phyloP scores from a whole-genome alignment of 2,113 vertebrate species.

The Scomber scombrus region DNA sequence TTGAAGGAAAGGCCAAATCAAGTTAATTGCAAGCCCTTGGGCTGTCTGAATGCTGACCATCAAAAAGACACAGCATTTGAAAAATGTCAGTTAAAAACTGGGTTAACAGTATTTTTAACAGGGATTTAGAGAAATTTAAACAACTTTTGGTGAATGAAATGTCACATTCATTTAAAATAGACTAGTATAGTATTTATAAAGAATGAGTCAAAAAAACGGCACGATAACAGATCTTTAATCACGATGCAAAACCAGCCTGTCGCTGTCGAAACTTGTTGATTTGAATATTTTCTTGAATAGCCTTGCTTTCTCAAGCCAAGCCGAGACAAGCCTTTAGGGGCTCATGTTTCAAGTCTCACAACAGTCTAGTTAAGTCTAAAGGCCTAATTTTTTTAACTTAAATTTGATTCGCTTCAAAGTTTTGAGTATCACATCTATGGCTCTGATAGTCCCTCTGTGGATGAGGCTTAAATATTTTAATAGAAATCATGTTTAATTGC shows the following conservation, averaged over 20 bases:
- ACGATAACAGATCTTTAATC: neutral
- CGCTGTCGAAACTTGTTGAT: neutral
- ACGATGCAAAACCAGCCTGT: neutral
- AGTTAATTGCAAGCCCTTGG: neutral
- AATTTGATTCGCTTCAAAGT: neutral
- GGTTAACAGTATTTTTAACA: neutral
- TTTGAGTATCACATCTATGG: neutral
- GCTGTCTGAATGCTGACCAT: too few relatives aligned
- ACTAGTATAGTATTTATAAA: too few relatives aligned
- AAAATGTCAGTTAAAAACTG: too few relatives aligned
- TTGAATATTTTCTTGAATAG: neutral
- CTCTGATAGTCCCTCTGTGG: neutral
- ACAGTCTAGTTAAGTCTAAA: neutral
- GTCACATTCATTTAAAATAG: too few relatives aligned
- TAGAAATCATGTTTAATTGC: constrained; percentile 4
- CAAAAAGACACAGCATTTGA: too few relatives aligned
- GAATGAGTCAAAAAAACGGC: too few relatives aligned
- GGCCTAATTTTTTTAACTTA: neutral
- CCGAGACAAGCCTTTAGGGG: neutral
- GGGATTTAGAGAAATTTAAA: too few relatives aligned
- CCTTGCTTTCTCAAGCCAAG: neutral
- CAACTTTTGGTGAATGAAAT: too few relatives aligned
- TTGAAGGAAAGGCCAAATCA: neutral
- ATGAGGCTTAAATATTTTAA: neutral
- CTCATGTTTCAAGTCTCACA: neutral